Evolutionary conservation across 2,113 vertebrate species (phyloP), one percentile per base, ranked within the genome.

Genomic region (Cichladusa arquata): DNA sequence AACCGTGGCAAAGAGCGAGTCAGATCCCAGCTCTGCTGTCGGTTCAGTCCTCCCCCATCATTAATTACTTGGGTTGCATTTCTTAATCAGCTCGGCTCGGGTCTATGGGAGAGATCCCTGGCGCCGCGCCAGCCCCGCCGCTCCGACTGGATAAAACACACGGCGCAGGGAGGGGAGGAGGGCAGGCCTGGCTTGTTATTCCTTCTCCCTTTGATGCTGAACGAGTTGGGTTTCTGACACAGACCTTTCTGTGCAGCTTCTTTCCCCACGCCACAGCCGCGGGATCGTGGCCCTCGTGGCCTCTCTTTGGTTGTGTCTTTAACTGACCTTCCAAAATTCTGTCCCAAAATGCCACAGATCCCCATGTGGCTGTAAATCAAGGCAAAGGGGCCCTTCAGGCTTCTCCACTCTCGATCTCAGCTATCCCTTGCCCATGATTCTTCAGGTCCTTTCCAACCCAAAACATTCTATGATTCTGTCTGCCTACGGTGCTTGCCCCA

Each of bases 31-130:
- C 93, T 77, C 91, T 12, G 8, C 95, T 23, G 4, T 47, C 23
- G 31, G 33, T 51, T 58, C 64, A 47, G 71, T 72, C 90, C 91
- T 96, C 93, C 96, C 91, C 50, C 88, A 22, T 58, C 94, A 85
- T 96, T 94, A 97, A 95, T 97, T 93, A 93, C 94, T 96, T 96
- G 2, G 76, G 86, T 88, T 81, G 40, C 42, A 26, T 86, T 97
- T 95, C 97, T 95, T 95, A 83, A 95, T 97, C 88, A 84, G 89
- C 64, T 1, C 19, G 1, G 33, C 95, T 81, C n/a, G 66, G 82
- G 81, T 92, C 71, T 77, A 79, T 84, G 20, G 16, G 66, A 24
- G 73, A 67, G 84, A 73, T 76, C 38, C 47, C 83, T 97, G 96
- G 96, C 88, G 0, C 57, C 5, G 4, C 0, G 82, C 96, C 96